These are phyloP conservation scores for Crenuchus spilurus DNA, from an alignment of 2,797 vertebrate genomes.

Conservation along the genomic window DNA sequence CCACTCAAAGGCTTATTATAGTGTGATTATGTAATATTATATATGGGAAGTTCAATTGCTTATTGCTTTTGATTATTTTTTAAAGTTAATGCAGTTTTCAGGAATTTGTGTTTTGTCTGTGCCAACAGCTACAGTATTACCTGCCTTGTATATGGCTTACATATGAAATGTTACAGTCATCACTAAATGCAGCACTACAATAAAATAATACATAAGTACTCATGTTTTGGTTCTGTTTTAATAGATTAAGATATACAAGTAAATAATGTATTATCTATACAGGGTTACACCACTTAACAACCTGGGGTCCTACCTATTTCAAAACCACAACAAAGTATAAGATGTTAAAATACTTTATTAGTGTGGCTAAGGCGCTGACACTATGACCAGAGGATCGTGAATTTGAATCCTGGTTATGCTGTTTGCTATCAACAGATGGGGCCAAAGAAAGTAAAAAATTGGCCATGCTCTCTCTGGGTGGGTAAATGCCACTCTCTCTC, in stretches of 20 bases:
- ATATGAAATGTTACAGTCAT: slow-evolving; percentile 10
- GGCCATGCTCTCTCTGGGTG: too few relatives aligned
- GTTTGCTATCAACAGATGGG: too few relatives aligned
- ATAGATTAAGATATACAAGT: background rate
- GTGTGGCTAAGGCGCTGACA: too few relatives aligned
- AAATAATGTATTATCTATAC: too few relatives aligned
- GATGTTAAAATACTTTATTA: too few relatives aligned
- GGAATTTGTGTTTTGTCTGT: slow-evolving; percentile 11
- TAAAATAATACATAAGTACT: background rate
- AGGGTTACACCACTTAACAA: too few relatives aligned
- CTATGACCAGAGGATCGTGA: too few relatives aligned
- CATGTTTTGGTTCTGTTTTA: background rate
- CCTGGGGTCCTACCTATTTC: too few relatives aligned
- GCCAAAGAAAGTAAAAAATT: too few relatives aligned
- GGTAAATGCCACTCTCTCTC: too few relatives aligned
- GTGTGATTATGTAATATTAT: slow-evolving; percentile 11
- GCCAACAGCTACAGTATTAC: slow-evolving; percentile 9
- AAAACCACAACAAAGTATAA: too few relatives aligned
- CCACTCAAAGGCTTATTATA: slow-evolving; percentile 13
- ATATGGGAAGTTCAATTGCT: slow-evolving; percentile 1
- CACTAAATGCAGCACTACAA: slow-evolving; percentile 19
- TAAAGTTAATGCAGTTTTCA: background rate
- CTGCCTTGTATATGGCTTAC: slow-evolving; percentile 21
- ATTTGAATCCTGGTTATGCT: too few relatives aligned
- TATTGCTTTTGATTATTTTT: slow-evolving; percentile 9